Evolutionary conservation across 2,113 vertebrate genomes (phyloP).

Genomic region (Alces alces): DNA sequence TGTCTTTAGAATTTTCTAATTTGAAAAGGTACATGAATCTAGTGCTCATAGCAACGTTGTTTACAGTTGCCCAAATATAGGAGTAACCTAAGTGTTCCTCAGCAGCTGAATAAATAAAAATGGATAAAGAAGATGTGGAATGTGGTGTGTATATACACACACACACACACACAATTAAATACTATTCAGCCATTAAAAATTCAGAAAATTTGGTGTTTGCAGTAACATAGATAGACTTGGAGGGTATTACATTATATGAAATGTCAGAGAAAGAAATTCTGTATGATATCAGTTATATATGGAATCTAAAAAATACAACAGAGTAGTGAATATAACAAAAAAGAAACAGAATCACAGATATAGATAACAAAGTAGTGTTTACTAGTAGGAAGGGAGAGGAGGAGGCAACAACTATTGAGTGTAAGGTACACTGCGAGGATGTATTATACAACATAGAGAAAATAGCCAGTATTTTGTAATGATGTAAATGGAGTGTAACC

Average conservation of each 20-base stretch:
- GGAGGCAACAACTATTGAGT: neutral
- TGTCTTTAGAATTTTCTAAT: neutral
- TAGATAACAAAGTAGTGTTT: neutral
- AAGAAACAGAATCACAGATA: neutral
- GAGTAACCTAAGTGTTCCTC: neutral
- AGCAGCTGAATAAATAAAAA: neutral
- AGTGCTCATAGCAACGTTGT: neutral
- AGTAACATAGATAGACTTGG: neutral
- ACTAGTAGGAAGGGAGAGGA: neutral
- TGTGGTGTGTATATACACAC: neutral
- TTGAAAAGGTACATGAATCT: neutral
- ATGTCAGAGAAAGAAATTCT: neutral
- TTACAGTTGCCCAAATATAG: neutral
- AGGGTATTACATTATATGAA: neutral
- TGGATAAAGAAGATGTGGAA: neutral
- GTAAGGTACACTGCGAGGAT: neutral
- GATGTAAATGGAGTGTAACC: neutral
- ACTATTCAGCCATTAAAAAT: neutral
- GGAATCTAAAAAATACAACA: neutral
- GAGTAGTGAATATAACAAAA: neutral
- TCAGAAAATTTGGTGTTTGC: neutral
- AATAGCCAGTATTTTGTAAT: neutral
- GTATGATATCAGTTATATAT: neutral
- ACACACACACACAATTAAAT: neutral
- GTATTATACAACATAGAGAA: neutral